Base-by-base conservation (phyloP, 35 echinoderm and acorn worm species). In the Antedon bifida region DNA sequence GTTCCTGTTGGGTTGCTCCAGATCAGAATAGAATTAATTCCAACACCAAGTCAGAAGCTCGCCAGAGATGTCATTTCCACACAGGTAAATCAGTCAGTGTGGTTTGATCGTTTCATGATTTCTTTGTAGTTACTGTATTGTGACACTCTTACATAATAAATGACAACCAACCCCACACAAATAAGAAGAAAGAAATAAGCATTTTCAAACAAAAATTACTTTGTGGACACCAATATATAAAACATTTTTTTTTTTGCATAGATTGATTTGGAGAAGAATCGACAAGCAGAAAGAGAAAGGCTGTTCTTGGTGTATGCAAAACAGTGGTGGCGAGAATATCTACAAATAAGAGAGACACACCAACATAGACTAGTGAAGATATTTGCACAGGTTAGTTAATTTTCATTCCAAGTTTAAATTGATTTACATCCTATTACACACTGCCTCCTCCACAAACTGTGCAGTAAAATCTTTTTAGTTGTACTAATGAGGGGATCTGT, bases 291-390 rank as follows among this genome's bases (percentile, higher is more conserved):
- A 79, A 86, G 90, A 17, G 95, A 99, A 56, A 83, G 95, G 29
- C 83, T 99, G 0, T 99, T 99, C 36, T 83, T 99, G 46, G 95
- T 99, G 0, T 99, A 99, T 75, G 95, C 95, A 32, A 99, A 99
- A 76, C 95, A 99, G 85, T 99, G 95, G 95, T 99, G 95, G 95
- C 87, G 83, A 35, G 95, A 99, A 82, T 99, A 88, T 75, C 86
- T 99, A 0, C 95, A 99, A 75, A 99, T 99, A 74, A 90, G 95
- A 86, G 82, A 89, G 28, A 83, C 88, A 3, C 95, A 99, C 77
- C 90, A 99, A 34, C 88, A 93, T 76, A 93, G 91, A 88, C 74
- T 99, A 16, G 90, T 92, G 56, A 99, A 99, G 51, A 93, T 92
- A 92, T 99, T 99, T 92, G 95, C 95, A 33, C 95, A 99, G 95